These are phyloP conservation scores for Sphyrna mokarran DNA, from an alignment of 2,113 vertebrate genomes.

Conservation along the genomic window DNA sequence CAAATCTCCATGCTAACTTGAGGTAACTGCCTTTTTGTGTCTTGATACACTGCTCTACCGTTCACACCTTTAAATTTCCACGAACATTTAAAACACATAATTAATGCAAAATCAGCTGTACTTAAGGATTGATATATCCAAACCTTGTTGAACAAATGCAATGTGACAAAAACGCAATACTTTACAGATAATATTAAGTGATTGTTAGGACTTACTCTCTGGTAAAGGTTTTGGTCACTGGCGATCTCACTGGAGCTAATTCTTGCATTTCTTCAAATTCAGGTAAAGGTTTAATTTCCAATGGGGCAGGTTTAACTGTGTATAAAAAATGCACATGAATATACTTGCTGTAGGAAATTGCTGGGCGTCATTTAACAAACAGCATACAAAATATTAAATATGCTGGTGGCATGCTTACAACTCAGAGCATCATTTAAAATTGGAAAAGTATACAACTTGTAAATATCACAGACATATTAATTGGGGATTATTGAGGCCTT, in stretches of 20 bases:
- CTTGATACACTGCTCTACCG: neutral
- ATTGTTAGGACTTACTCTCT: conserved; percentile 78
- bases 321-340: conserved; percentile 40
- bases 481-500: neutral
- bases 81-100: neutral
- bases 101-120: neutral
- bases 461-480: neutral
- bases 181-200: neutral
- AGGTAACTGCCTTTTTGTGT: neutral
- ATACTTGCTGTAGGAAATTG: neutral
- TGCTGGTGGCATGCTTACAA: conserved; percentile 46
- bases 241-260: conserved; percentile 81
- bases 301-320: conserved; percentile 82
- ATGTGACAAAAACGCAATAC: neutral
- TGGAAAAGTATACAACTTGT: neutral
- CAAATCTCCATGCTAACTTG: neutral
- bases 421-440: neutral
- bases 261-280: conserved; percentile 86
- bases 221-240: conserved; percentile 92
- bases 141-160: conserved; percentile 6
- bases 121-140: neutral
- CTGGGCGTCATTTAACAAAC: neutral
- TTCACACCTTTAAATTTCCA: neutral
- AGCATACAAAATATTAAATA: conserved; percentile 40
- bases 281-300: conserved; percentile 87